A percentile compares a stretch with the other conserved stretches of the same genome.
Conservation (phyloP, 2,113 vertebrate genomes). For the Prochilodus magdalenae region DNA sequence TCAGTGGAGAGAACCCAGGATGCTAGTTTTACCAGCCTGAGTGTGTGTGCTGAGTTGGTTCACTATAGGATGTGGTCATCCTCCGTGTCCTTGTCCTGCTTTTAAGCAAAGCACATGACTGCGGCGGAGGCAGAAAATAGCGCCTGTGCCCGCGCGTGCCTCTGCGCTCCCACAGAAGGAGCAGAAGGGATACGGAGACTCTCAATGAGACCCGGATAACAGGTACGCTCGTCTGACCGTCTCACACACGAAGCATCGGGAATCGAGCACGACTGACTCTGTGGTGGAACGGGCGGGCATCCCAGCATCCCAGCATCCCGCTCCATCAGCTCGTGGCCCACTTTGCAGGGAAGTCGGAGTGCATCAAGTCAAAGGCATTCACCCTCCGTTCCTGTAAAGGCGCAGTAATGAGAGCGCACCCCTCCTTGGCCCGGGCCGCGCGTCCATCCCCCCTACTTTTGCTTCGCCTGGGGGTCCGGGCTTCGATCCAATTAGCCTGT, state of each 20-base stretch:
- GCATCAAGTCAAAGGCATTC: constrained; percentile 60
- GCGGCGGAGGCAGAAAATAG: constrained; percentile 38
- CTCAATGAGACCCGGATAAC: background rate
- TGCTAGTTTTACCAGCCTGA: background rate
- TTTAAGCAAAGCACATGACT: constrained; percentile 54
- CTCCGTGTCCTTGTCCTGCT: constrained; percentile 60
- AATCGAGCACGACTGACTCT: too few relatives aligned
- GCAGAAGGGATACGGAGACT: background rate
- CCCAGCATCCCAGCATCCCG: constrained; percentile 4
- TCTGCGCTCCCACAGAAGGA: background rate
- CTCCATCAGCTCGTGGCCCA: constrained; percentile 33
- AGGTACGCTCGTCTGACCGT: background rate
- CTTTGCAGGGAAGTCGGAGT: constrained; percentile 43
- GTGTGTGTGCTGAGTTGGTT: background rate
- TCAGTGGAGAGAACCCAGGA: background rate
- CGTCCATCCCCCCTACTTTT: constrained; percentile 37
- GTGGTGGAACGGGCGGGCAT: background rate
- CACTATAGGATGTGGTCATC: constrained; percentile 27
- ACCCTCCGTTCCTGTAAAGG: constrained; percentile 56
- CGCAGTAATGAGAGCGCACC: constrained; percentile 50
- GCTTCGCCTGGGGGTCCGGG: constrained; percentile 55
- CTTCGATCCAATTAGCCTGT: constrained; percentile 75
- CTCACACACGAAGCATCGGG: background rate
- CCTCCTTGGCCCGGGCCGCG: background rate
- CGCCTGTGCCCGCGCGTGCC: constrained; percentile 6